Base-by-base conservation (phyloP, 2,888 invertebrate genomes). In the Sesia bembeciformis region DNA sequence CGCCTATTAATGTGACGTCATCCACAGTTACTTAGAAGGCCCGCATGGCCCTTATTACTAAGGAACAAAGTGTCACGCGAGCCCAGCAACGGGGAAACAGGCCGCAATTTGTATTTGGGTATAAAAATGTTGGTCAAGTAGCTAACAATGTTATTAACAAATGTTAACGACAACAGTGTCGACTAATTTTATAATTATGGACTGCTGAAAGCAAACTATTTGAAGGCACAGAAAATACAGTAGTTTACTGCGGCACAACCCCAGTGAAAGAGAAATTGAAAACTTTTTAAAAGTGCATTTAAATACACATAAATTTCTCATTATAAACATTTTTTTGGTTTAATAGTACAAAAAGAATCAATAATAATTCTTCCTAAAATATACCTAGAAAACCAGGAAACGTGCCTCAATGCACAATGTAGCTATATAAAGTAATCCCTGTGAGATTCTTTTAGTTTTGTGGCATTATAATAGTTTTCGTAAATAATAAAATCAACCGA, bases 191-290 rank as follows among this genome's bases (percentile, higher is more conserved):
- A 68, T 67, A 72, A 64, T 70, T 62, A 59, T 66, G 73, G 74
- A 78, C 75, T 68, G 73, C 72, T 70, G 72, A 75, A 80, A 81
- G 76, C 75, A 76, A 81, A 76, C 74, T 75, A 76, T 67, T 74
- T 59, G 71, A 85, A 85, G 84, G 84, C 85, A 85, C 84, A 77
- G 76, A 80, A 78, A 72, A 74, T 75, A 77, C 74, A 76, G 71
- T 74, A 76, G 62, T 67, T 68, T 69, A 80, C 73, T 74, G 75
- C 61, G 72, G 77, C 79, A 81, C 76, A 83, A 81, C 81, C 77
- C 68, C 64, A 69, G 70, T 76, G 60, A 69, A 69, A 62, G 57
- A 62, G 60, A 23, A 23, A 23, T 23, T 23, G 49, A 42, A 52
- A 53, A 51, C 54, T 53, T 49, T 67, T 65, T 69, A 76, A 67